Conservation (phyloP, 2,113 vertebrate species). For the Pao palembangensis region DNA sequence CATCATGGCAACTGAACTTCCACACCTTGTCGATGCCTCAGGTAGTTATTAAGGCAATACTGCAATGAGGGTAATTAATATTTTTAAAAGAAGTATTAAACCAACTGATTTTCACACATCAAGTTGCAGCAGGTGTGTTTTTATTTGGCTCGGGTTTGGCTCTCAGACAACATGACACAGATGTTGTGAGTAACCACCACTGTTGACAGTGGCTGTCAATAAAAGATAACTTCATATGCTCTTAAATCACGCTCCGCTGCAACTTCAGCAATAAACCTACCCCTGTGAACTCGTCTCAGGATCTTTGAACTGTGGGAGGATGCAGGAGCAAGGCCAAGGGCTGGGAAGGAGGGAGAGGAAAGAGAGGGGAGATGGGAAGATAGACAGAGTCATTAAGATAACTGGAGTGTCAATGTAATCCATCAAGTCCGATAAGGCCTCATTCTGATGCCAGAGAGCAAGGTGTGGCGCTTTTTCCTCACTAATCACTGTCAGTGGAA, state of each 20-base stretch:
- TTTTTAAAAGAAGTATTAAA: slow-evolving; percentile 4
- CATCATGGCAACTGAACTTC: slow-evolving; percentile 22
- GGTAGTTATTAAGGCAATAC: slow-evolving; percentile 9
- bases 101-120: slow-evolving; percentile 33
- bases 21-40: slow-evolving; percentile 23
- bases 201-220: slow-evolving; percentile 18
- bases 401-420: slow-evolving; percentile 76
- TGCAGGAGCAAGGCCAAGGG: slow-evolving; percentile 64
- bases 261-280: slow-evolving; percentile 12
- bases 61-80: slow-evolving; percentile 6
- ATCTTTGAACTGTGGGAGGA: slow-evolving; percentile 63
- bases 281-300: slow-evolving; percentile 25
- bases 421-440: slow-evolving; percentile 67
- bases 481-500: slow-evolving; percentile 54
- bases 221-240: slow-evolving; percentile 7
- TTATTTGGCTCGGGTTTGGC: slow-evolving; percentile 29
- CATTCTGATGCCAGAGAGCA: slow-evolving; percentile 52
- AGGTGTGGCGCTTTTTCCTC: slow-evolving; percentile 58
- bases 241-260: slow-evolving; percentile 21
- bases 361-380: slow-evolving; percentile 64
- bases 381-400: slow-evolving; percentile 78
- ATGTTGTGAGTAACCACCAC: slow-evolving; percentile 25
- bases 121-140: slow-evolving; percentile 40
- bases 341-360: slow-evolving; percentile 62
- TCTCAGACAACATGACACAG: slow-evolving; percentile 20